Evolutionary conservation across 2,113 vertebrate genomes (phyloP).

Genomic region (Mellivora capensis): DNA sequence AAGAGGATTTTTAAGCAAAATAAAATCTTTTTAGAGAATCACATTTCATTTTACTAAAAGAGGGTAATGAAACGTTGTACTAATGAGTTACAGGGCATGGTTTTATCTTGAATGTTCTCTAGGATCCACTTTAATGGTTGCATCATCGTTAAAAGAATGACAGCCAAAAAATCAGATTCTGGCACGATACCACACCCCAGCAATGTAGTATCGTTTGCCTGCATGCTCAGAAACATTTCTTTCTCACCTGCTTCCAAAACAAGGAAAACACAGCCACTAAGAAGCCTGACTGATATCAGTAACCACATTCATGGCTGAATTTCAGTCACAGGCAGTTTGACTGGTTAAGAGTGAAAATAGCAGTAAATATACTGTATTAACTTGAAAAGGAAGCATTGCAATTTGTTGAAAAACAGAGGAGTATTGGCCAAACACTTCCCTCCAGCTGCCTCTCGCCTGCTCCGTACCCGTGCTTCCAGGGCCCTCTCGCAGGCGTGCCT

Average conservation of each 20-base stretch:
- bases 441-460: not conserved
- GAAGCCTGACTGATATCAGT: not conserved
- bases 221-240: not conserved
- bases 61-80: not conserved
- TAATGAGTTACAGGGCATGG: not conserved
- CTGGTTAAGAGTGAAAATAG: constrained; percentile 17
- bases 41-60: not conserved
- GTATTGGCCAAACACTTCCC: not conserved
- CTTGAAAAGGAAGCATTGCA: not conserved
- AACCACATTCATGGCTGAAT: not conserved
- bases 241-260: not conserved
- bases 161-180: not conserved
- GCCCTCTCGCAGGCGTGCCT: constrained; percentile 80
- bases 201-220: not conserved
- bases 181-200: not conserved
- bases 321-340: not conserved
- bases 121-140: not conserved
- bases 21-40: not conserved
- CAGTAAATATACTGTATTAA: not conserved
- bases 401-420: not conserved
- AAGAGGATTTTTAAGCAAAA: constrained; percentile 42
- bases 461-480: constrained; percentile 72
- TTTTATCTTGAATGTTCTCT: constrained; percentile 6
- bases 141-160: not conserved
- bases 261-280: constrained; percentile 5